phyloP scores from a whole-genome alignment of 1,140 invertebrate species.

The Elysia chlorotica region DNA sequence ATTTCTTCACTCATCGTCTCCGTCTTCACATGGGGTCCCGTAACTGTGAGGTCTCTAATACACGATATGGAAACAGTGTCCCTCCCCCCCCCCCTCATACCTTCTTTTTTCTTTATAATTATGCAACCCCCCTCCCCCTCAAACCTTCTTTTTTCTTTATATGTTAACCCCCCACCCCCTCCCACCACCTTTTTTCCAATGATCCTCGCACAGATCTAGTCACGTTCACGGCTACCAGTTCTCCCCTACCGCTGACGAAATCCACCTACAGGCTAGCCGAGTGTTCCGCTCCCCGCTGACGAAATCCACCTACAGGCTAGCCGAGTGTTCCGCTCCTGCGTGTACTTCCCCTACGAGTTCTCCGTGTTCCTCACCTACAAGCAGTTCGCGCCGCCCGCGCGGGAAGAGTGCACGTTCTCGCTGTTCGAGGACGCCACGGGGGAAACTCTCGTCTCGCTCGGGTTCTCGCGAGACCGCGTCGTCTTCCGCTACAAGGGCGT shows the following conservation, averaged over 20 bases:
- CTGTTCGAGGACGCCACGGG: slow-evolving; percentile 27
- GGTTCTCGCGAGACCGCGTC: slow-evolving; percentile 35
- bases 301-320: slow-evolving; percentile 36
- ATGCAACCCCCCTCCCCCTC: too few relatives aligned
- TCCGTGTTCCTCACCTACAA: slow-evolving; percentile 52
- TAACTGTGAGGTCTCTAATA: too few relatives aligned
- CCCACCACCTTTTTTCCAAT: too few relatives aligned
- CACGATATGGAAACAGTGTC: too few relatives aligned
- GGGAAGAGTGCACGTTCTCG: slow-evolving; percentile 44
- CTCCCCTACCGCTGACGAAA: slow-evolving; percentile 28
- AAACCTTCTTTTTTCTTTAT: too few relatives aligned
- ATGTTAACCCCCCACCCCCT: too few relatives aligned
- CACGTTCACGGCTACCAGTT: neutral
- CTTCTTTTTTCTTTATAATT: too few relatives aligned
- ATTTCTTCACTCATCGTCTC: too few relatives aligned
- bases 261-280: slow-evolving; percentile 32
- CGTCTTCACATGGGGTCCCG: too few relatives aligned
- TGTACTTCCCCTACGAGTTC: slow-evolving; percentile 54
- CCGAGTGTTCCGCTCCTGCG: slow-evolving; percentile 40
- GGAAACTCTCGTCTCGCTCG: slow-evolving; percentile 34
- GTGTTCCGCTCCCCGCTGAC: slow-evolving; percentile 35
- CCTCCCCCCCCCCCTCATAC: too few relatives aligned
- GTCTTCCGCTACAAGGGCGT: slow-evolving; percentile 47
- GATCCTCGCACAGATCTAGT: too few relatives aligned
- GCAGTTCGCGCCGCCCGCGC: slow-evolving; percentile 20